Evolutionary conservation across 37 sponge, comb jelly and placozoan species (phyloP).

Genomic region (Theonella swinhoei): DNA sequence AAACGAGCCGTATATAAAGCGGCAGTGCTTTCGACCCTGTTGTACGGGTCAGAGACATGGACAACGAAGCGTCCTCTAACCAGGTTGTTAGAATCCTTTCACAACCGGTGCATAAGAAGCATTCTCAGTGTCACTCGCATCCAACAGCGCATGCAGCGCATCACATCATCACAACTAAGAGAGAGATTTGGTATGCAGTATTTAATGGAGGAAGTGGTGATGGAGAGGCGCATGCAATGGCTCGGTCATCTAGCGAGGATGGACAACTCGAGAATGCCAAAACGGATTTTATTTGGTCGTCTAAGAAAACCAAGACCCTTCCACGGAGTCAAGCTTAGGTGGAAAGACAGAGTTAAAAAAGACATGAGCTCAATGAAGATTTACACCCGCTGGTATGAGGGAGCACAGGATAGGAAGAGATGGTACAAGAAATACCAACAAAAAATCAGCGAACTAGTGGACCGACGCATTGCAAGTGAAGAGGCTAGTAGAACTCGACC

Average conservation of each 20-base stretch:
- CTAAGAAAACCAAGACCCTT: neutral
- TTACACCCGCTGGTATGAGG: no score
- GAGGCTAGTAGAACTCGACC: no score
- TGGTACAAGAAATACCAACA: no score
- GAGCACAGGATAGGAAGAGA: no score
- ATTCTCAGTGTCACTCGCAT: neutral
- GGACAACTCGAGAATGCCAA: neutral
- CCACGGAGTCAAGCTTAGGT: neutral
- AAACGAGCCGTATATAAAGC: no score
- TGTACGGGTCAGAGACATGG: conserved; percentile 14
- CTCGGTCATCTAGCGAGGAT: no score
- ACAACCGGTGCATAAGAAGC: neutral
- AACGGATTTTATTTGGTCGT: neutral
- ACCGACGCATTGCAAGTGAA: no score
- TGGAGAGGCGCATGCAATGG: neutral
- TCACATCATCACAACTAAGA: neutral
- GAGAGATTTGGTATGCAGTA: neutral
- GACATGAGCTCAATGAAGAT: no score
- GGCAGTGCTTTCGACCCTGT: neutral
- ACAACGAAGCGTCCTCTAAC: neutral
- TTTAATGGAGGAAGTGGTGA: neutral
- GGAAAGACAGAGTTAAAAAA: neutral
- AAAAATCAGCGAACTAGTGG: no score
- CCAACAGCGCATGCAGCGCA: neutral
- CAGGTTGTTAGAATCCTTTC: conserved; percentile 2